phyloP scores from a whole-genome alignment of 1,140 invertebrate species.

The Dinoponera quadriceps region DNA sequence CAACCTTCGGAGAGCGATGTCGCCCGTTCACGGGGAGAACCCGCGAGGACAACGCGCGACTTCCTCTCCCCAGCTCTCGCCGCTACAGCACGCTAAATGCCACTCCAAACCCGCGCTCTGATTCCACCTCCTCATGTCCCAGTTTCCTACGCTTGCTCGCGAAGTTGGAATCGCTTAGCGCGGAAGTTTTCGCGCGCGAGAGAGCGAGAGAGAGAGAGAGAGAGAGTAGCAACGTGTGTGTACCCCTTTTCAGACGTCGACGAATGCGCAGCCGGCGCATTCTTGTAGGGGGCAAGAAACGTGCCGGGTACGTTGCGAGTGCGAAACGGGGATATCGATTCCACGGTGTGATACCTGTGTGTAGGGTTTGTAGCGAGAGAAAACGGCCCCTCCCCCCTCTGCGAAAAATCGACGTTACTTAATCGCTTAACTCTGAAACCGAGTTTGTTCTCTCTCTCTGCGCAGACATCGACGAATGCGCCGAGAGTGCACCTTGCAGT shows the following conservation, averaged over 20 bases:
- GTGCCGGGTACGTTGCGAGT: constrained; percentile 94
- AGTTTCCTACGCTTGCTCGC: constrained; percentile 34
- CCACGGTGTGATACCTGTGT: constrained; percentile 86
- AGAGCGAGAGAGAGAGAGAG: no score
- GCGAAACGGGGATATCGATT: constrained; percentile 89
- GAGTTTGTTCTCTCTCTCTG: constrained; percentile 40
- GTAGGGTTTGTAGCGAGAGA: constrained; percentile 84
- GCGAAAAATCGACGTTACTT: constrained; percentile 46
- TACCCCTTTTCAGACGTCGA: constrained; percentile 87
- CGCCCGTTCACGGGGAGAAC: no score
- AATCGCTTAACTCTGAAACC: constrained; percentile 22
- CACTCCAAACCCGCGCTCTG: no score
- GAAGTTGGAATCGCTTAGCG: constrained; percentile 55
- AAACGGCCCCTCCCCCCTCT: no score
- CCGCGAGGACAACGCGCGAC: no score
- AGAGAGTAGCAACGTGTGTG: constrained; percentile 13
- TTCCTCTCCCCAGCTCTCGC: no score
- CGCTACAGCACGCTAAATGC: no score
- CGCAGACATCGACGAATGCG: constrained; percentile 90
- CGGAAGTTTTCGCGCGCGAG: constrained; percentile 46
- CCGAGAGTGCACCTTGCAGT: constrained; percentile 81
- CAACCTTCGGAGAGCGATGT: no score
- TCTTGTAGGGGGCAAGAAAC: constrained; percentile 88
- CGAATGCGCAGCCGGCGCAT: constrained; percentile 88
- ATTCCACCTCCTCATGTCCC: constrained; percentile 16